Conservation (phyloP, 2,888 invertebrate species). For the Itoplectis maculator region DNA sequence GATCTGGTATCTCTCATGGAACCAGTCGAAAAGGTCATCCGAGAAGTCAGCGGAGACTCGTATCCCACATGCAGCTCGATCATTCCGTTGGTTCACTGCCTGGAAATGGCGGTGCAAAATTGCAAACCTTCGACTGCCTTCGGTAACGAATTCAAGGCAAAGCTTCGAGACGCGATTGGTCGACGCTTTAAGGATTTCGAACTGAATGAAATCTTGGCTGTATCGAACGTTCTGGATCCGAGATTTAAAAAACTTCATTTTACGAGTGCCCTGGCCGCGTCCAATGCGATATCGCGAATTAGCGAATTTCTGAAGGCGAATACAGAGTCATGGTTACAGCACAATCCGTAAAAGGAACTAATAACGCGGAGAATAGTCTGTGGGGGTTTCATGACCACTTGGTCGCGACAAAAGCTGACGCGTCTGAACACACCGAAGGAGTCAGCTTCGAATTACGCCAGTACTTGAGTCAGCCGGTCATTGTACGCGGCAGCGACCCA, state of each 20-base stretch:
- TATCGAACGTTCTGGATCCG: conserved; percentile 68
- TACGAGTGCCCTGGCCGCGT: conserved; percentile 51
- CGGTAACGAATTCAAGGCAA: conserved; percentile 58
- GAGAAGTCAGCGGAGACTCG: conserved; percentile 67
- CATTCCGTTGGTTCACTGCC: conserved; percentile 65
- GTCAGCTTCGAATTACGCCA: conserved; percentile 51
- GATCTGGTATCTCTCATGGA: conserved; percentile 63
- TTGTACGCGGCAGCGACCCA: conserved; percentile 43
- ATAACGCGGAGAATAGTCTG: conserved; percentile 12
- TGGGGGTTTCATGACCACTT: conserved; percentile 53
- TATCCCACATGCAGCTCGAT: conserved; percentile 70
- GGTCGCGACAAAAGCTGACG: conserved; percentile 17
- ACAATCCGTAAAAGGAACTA: background rate
- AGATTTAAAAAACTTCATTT: conserved; percentile 71
- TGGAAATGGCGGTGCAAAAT: conserved; percentile 23
- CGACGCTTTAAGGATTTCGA: conserved; percentile 64
- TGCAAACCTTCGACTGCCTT: conserved; percentile 16
- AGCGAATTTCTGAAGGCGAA: conserved; percentile 11
- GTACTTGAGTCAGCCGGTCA: conserved; percentile 51
- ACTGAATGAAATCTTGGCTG: conserved; percentile 46
- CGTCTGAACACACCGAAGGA: conserved; percentile 12
- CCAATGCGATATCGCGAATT: conserved; percentile 29
- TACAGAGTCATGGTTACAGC: background rate
- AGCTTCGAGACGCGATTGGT: conserved; percentile 48
- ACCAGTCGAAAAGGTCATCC: conserved; percentile 67